phyloP scores from a whole-genome alignment of 2,113 vertebrate species.

The Onychorhynchus coronatus region DNA sequence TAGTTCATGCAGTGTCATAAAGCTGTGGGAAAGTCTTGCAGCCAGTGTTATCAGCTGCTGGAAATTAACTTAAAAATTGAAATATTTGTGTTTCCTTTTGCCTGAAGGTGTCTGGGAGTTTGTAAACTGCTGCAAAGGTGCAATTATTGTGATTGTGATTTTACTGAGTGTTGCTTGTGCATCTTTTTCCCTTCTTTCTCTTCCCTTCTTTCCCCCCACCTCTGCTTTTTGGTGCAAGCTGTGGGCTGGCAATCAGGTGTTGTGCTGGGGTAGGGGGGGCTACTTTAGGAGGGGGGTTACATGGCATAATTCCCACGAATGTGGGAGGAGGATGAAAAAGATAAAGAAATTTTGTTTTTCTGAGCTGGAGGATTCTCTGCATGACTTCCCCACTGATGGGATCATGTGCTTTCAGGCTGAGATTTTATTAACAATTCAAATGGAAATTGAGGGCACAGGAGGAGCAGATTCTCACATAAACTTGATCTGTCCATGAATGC shows the following conservation, averaged over 20 bases:
- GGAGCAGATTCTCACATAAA: conserved; percentile 98
- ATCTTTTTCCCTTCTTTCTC: conserved; percentile 33
- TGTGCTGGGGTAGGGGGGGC: conserved; percentile 8
- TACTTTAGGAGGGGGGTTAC: conserved; percentile 57
- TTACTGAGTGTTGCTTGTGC: conserved; percentile 5
- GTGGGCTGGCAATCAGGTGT: conserved; percentile 69
- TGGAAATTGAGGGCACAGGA: conserved; percentile 92
- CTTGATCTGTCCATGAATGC: conserved; percentile 98
- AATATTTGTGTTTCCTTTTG: conserved; percentile 53
- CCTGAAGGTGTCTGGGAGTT: conserved; percentile 47
- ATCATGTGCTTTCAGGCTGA: conserved; percentile 85
- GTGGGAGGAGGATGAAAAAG: conserved; percentile 74
- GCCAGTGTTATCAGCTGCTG: conserved; percentile 58
- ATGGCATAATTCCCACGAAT: conserved; percentile 79
- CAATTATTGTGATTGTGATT: conserved; percentile 37
- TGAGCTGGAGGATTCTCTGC: conserved; percentile 80
- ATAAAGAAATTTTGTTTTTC: conserved; percentile 83
- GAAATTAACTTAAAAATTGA: conserved; percentile 62
- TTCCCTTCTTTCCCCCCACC: not conserved
- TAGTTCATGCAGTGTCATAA: conserved; percentile 68
- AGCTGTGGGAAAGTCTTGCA: conserved; percentile 67
- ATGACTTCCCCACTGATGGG: conserved; percentile 85
- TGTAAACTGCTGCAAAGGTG: conserved; percentile 47
- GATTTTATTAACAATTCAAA: conserved; percentile 98
- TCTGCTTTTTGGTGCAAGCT: not conserved